phyloP scores from a whole-genome alignment of 2,888 invertebrate species.

The Chrysina gloriosa region DNA sequence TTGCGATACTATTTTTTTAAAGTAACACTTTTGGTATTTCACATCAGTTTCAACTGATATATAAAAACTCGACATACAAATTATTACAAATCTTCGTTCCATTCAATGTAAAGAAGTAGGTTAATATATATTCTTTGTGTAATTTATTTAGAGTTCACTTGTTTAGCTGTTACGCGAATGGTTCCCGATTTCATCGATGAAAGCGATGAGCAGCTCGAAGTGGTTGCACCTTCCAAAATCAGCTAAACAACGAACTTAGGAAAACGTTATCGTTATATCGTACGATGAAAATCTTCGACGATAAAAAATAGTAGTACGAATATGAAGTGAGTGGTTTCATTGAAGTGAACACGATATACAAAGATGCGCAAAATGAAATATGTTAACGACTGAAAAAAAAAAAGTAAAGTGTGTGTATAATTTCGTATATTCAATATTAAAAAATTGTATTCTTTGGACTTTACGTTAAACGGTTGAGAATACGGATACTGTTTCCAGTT shows the following conservation, averaged over 20 bases:
- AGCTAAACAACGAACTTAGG: constrained; percentile 23
- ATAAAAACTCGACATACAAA: constrained; percentile 17
- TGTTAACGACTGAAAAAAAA: constrained; percentile 10
- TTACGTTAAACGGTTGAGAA: constrained; percentile 34
- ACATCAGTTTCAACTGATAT: constrained; percentile 20
- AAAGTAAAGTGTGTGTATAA: constrained; percentile 11
- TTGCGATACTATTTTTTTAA: not conserved
- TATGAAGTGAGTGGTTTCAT: constrained; percentile 18
- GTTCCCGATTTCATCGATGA: not conserved
- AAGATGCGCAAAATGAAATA: constrained; percentile 24
- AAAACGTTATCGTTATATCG: constrained; percentile 12
- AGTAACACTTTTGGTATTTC: constrained; percentile 13
- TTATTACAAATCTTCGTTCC: constrained; percentile 13
- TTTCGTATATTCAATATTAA: constrained; percentile 39
- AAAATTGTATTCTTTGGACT: constrained; percentile 43
- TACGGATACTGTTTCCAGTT: constrained; percentile 32
- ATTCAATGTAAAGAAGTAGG: constrained; percentile 32
- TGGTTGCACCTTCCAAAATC: not conserved
- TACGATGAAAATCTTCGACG: not conserved
- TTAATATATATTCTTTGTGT: constrained; percentile 19
- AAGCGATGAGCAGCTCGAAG: not conserved
- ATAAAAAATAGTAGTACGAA: not conserved
- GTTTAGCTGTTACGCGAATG: constrained; percentile 29
- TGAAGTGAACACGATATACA: constrained; percentile 10
- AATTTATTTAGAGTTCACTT: not conserved